phyloP scores from a whole-genome alignment of 2,113 vertebrate species.

The Rafetus swinhoei region DNA sequence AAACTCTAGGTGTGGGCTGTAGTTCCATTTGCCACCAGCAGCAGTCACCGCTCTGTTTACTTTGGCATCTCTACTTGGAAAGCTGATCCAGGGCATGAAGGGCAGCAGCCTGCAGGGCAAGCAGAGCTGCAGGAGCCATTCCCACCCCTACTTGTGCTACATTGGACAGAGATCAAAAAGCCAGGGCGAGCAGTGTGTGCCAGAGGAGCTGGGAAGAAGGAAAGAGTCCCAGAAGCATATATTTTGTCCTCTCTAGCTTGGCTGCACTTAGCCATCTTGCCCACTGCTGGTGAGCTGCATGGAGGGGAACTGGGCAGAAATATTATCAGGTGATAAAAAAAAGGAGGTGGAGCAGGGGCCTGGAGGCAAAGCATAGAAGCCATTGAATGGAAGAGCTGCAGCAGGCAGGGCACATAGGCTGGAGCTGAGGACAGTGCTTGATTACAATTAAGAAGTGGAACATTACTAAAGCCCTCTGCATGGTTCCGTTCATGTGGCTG shows the following conservation, averaged over 20 bases:
- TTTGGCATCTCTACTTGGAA: not conserved
- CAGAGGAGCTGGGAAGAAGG: not conserved
- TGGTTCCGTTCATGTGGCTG: not conserved
- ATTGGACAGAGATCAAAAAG: not conserved
- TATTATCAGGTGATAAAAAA: accelerated
- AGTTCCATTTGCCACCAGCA: not conserved
- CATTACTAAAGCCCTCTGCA: not conserved
- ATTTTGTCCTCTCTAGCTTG: not conserved
- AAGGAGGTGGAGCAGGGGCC: not conserved
- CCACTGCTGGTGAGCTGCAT: not conserved
- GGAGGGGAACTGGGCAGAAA: not conserved
- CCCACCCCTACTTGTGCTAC: not conserved
- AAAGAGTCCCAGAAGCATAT: not conserved
- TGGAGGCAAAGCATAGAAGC: not conserved
- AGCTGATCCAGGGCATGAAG: not conserved
- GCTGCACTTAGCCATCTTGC: not conserved
- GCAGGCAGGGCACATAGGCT: not conserved
- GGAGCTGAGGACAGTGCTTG: not conserved
- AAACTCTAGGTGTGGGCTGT: not conserved
- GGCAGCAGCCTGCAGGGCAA: not conserved
- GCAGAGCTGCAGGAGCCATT: too few species aligned
- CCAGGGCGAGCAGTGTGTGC: not conserved
- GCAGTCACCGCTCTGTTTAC: not conserved
- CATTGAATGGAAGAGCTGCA: not conserved
- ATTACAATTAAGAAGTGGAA: not conserved